Percentiles rank a stretch among this genome's conserved stretches.
These are phyloP conservation scores for Gambusia affinis DNA, from an alignment of 2,113 vertebrate species.

Conservation along the genomic window DNA sequence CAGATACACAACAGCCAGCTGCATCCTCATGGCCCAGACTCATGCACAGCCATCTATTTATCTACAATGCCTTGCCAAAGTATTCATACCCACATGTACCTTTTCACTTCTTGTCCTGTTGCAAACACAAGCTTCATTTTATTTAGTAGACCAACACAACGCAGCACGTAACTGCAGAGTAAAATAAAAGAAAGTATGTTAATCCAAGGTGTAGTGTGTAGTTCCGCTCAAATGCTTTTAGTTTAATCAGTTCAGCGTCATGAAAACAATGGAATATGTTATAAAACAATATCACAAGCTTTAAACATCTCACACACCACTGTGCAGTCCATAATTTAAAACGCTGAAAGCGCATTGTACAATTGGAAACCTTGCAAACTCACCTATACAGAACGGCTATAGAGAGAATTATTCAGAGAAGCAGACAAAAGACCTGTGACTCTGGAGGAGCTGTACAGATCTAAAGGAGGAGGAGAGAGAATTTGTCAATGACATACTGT, in stretches of 20 bases:
- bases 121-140: neutral
- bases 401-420: neutral
- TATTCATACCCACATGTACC: neutral
- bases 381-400: neutral
- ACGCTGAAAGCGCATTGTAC: neutral
- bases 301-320: neutral
- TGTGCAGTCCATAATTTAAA: neutral
- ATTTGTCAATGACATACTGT: no score
- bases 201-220: no score
- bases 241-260: neutral
- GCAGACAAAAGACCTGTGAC: neutral
- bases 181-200: no score
- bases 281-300: neutral
- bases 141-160: neutral
- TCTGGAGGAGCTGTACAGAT: neutral
- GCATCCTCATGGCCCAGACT: slow-evolving; percentile 10
- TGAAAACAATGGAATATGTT: neutral
- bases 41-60: slow-evolving; percentile 1
- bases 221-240: no score
- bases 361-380: neutral
- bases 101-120: neutral
- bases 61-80: neutral
- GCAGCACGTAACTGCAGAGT: neutral
- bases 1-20: slow-evolving; percentile 25
- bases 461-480: no score